These are phyloP conservation scores for Plutomurus gul DNA, from an alignment of 1,140 invertebrate genomes.

Conservation along the genomic window DNA sequence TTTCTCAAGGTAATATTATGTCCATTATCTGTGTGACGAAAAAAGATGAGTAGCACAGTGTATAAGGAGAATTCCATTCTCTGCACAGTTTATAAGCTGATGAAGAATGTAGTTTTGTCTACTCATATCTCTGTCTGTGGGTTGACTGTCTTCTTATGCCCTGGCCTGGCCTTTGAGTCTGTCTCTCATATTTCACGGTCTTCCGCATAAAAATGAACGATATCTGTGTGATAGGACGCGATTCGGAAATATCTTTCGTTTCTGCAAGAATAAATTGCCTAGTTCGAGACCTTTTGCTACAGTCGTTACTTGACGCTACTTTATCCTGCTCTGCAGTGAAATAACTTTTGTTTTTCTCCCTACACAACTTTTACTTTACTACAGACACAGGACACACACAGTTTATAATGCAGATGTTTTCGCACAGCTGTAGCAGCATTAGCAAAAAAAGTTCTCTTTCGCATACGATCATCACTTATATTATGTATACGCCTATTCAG, in stretches of 20 bases:
- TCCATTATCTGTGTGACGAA: not conserved
- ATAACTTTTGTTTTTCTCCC: not conserved
- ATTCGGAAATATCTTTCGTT: slow-evolving; percentile 8
- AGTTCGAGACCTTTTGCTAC: not conserved
- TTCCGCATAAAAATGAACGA: slow-evolving; percentile 16
- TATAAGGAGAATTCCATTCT: not conserved
- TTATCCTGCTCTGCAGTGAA: not conserved
- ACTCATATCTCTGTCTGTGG: too few species aligned
- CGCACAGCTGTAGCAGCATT: too few species aligned
- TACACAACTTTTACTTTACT: not conserved
- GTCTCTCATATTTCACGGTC: slow-evolving; percentile 12
- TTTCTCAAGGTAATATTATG: slow-evolving; percentile 15
- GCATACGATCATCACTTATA: too few species aligned
- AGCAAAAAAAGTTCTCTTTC: too few species aligned
- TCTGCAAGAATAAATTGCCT: not conserved
- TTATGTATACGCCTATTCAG: too few species aligned
- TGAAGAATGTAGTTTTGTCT: not conserved
- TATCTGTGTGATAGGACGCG: not conserved
- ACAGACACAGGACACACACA: too few species aligned
- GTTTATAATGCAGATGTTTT: too few species aligned
- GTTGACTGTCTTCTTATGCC: too few species aligned
- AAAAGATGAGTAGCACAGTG: not conserved
- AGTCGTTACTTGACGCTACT: not conserved
- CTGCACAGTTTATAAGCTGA: not conserved
- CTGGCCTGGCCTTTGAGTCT: slow-evolving; percentile 5